Base-by-base conservation (phyloP, 2,113 vertebrate species). In the Hyperopisus bebe region DNA sequence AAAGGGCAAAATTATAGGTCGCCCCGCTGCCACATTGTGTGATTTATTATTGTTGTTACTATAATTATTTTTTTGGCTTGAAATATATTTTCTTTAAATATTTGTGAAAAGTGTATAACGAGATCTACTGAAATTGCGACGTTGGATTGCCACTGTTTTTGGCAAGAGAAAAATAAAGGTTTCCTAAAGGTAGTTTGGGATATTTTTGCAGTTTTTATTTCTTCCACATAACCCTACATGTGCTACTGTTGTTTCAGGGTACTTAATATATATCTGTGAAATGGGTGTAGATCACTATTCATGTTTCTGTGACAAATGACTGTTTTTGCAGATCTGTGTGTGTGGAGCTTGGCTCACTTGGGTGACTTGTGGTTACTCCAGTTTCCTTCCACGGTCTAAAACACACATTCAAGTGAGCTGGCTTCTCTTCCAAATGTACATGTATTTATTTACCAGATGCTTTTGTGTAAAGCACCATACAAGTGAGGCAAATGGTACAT, bases 41-140 rank as follows among this genome's bases (percentile, higher is more conserved):
- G 86, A 88, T 46, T 88, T 80, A 80, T 80, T 80, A 80, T 42
- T 66, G 58, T 66, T 70, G 13, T 70, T 70, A 31, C 62, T 70
- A 27, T 70, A n/a, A 66, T 66, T 27, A 83, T 66, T 46, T 80
- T 53, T 10, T 70, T 47, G 66, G 62, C 80, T 77, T 91, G 92
- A 93, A 91, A 86, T 89, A 89, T 86, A 94, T 95, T 95, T 95
- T 96, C 96, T 97, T 96, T 96, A 95, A 97, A 96, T 96, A 95
- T 96, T 95, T 87, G 86, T 88, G 62, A 46, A 53, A 87, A 88
- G 24, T 87, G 48, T 51, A 87, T 24, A 47, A 90, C 82, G 66
- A 85, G 55, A 55, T 87, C 77, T 62, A 55, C 87, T 86, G n/a
- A 82, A 89, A 86, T 50, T 13, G 48, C 44, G 17, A 15, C n/a